These are phyloP conservation scores for Hypena proboscidalis DNA, from an alignment of 2,888 invertebrate species.

Conservation along the genomic window DNA sequence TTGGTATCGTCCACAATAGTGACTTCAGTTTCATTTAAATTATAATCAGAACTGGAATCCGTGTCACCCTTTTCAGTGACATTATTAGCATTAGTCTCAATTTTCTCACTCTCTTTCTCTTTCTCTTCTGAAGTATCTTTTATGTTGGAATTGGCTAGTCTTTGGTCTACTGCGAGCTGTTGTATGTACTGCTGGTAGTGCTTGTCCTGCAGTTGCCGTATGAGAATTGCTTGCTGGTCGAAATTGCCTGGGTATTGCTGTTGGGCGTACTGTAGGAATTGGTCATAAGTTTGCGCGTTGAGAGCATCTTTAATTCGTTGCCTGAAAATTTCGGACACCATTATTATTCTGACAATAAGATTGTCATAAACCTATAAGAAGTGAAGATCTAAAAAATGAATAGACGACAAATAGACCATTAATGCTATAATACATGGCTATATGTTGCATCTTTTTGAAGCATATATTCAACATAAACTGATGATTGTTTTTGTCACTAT, in stretches of 20 bases:
- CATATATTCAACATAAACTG: too few relatives aligned
- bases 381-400: too few relatives aligned
- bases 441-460: too few relatives aligned
- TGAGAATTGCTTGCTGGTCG: conserved; percentile 96
- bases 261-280: conserved; percentile 96
- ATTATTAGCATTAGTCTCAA: conserved; percentile 26
- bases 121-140: conserved; percentile 51
- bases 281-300: conserved; percentile 96
- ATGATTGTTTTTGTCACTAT: too few relatives aligned
- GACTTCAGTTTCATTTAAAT: conserved; percentile 64
- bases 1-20: conserved; percentile 61
- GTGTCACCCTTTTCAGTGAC: conserved; percentile 23
- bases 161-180: conserved; percentile 88
- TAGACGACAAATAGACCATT: too few relatives aligned
- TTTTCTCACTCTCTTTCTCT: conserved; percentile 45
- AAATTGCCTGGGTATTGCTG: conserved; percentile 95
- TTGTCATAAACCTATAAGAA: too few relatives aligned
- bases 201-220: conserved; percentile 98
- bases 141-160: conserved; percentile 70
- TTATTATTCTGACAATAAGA: too few relatives aligned
- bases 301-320: conserved; percentile 97
- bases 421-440: too few relatives aligned
- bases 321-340: conserved; percentile 64
- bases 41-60: conserved; percentile 59
- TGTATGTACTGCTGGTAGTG: conserved; percentile 99